These are phyloP conservation scores for Mola mola DNA, from an alignment of 2,113 vertebrate genomes.

Conservation along the genomic window DNA sequence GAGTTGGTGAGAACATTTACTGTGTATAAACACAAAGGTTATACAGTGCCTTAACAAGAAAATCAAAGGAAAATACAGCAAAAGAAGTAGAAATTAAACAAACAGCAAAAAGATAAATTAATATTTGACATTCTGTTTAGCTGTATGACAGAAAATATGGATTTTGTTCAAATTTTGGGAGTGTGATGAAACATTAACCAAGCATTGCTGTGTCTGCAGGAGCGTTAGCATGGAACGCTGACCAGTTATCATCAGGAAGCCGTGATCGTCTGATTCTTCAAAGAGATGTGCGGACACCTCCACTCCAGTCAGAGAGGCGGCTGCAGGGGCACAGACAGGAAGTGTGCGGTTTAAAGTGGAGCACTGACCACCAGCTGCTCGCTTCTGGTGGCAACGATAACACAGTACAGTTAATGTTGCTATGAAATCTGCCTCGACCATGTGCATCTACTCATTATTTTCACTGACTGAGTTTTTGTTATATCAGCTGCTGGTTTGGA, in stretches of 20 bases:
- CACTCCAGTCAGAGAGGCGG: too few species aligned
- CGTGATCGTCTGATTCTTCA: conserved; percentile 96
- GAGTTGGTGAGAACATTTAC: conserved; percentile 88
- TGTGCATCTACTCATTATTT: not conserved
- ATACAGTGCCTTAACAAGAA: not conserved
- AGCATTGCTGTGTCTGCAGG: conserved; percentile 73
- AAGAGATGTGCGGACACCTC: conserved; percentile 51
- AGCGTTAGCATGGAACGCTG: conserved; percentile 96
- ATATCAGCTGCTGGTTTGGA: conserved; percentile 98
- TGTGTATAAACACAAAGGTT: not conserved
- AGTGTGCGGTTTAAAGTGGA: conserved; percentile 98
- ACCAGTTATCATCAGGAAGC: conserved; percentile 96
- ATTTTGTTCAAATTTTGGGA: not conserved
- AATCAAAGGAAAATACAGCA: not conserved
- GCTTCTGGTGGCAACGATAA: conserved; percentile 98
- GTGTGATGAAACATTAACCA: not conserved
- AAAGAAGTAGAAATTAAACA: not conserved
- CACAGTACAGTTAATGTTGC: conserved; percentile 87
- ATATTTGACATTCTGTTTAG: not conserved
- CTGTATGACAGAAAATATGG: not conserved
- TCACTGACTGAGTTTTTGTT: too few species aligned
- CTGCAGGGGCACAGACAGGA: conserved; percentile 86
- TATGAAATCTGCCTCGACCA: not conserved
- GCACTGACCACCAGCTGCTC: conserved; percentile 96
- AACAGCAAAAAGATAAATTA: not conserved